Conservation (phyloP, 2,797 vertebrate genomes). For the Pipistrellus pipistrellus region DNA sequence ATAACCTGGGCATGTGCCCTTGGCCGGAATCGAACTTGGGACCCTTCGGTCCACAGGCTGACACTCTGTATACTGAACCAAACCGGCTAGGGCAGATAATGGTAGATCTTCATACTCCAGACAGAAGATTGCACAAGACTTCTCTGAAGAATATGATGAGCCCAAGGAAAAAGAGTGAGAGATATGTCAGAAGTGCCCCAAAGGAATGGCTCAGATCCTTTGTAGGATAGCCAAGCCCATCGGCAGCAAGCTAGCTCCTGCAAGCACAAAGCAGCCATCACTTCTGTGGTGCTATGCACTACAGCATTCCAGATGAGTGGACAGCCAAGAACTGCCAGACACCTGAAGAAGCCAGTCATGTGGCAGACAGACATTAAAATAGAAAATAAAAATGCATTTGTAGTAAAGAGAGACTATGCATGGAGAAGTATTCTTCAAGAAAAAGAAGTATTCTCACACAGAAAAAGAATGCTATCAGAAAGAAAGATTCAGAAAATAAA, state of each 20-base stretch:
- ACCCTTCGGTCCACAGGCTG: too few relatives aligned
- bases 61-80: too few relatives aligned
- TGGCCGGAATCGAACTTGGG: too few relatives aligned
- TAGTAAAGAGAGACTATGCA: not conserved
- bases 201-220: too few relatives aligned
- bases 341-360: not conserved
- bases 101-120: not conserved
- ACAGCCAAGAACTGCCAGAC: not conserved
- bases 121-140: not conserved
- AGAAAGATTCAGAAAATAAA: not conserved
- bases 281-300: rapidly evolving
- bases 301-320: not conserved
- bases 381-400: not conserved
- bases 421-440: not conserved
- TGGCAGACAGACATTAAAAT: not conserved
- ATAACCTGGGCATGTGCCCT: too few relatives aligned
- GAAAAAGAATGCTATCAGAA: not conserved
- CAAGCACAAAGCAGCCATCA: not conserved
- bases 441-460: not conserved
- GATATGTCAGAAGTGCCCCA: not conserved
- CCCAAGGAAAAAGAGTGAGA: not conserved
- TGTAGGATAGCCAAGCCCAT: not conserved
- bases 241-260: not conserved
- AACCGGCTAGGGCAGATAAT: too few relatives aligned
- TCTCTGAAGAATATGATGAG: not conserved